These are phyloP conservation scores for Dione vanillae DNA, from an alignment of 2,888 invertebrate species.

Conservation along the genomic window DNA sequence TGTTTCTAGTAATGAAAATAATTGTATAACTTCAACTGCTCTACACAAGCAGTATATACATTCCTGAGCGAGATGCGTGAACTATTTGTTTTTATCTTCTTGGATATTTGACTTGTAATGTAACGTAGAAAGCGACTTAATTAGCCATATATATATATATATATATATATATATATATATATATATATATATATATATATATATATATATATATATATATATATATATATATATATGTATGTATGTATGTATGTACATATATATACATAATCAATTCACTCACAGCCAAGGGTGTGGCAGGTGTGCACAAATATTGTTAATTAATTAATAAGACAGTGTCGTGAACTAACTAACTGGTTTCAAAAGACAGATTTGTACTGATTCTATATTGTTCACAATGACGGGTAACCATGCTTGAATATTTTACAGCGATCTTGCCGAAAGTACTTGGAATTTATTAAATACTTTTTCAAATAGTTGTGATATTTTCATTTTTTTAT, in stretches of 20 bases:
- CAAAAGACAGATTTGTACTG: constrained; percentile 6
- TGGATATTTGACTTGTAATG: background rate
- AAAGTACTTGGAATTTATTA: constrained; percentile 27
- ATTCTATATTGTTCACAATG: constrained; percentile 7
- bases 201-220: too few relatives aligned
- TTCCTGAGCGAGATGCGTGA: constrained; percentile 19
- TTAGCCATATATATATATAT: too few relatives aligned
- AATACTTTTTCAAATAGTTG: constrained; percentile 22
- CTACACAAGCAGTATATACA: constrained; percentile 21
- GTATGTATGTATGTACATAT: too few relatives aligned
- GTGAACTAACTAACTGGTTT: background rate
- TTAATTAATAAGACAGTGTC: constrained; percentile 19
- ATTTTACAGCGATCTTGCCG: constrained; percentile 27
- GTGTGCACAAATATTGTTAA: constrained; percentile 20
- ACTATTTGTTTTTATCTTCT: background rate
- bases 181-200: too few relatives aligned
- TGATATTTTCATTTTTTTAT: constrained; percentile 13
- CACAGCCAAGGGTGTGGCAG: background rate
- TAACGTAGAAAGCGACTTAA: background rate
- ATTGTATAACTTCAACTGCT: constrained; percentile 18
- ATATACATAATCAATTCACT: too few relatives aligned
- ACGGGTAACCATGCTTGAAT: constrained; percentile 9
- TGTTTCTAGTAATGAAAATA: constrained; percentile 10
- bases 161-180: too few relatives aligned
- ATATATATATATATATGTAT: too few relatives aligned